Percentiles rank a stretch among this genome's conserved stretches.
These are phyloP conservation scores for Eilema sororculum DNA, from an alignment of 2,888 invertebrate species.

Conservation along the genomic window DNA sequence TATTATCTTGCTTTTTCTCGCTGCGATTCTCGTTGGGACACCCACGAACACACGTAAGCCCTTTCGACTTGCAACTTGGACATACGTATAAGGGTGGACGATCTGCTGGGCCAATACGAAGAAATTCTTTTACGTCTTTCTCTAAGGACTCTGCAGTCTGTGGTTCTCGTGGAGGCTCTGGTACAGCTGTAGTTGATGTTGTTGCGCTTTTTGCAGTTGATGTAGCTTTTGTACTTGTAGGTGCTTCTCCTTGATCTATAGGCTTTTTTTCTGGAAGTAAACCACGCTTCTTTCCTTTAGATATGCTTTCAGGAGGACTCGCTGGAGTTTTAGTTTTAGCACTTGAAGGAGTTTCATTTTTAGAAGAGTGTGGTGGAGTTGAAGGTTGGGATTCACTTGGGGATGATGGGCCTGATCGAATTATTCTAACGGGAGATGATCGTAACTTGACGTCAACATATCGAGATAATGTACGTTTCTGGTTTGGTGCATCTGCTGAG, in stretches of 20 bases:
- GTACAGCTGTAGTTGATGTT: not conserved
- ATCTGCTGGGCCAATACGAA: not conserved
- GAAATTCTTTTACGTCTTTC: slow-evolving; percentile 10
- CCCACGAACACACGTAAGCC: slow-evolving; percentile 46
- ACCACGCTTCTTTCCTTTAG: not conserved
- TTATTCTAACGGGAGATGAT: too few species aligned
- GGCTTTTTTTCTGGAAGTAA: not conserved
- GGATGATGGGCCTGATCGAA: not conserved
- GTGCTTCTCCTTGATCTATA: not conserved
- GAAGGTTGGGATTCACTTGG: not conserved
- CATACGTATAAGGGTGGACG: not conserved
- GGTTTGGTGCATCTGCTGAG: not conserved
- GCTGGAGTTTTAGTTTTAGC: not conserved
- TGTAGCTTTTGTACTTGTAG: not conserved
- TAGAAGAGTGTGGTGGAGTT: not conserved
- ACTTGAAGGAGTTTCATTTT: not conserved
- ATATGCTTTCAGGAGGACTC: not conserved
- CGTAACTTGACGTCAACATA: not conserved
- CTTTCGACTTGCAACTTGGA: slow-evolving; percentile 32
- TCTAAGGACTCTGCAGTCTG: slow-evolving; percentile 8
- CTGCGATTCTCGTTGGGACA: not conserved
- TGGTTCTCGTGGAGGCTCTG: not conserved
- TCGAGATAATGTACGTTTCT: not conserved
- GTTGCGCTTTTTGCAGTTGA: not conserved
- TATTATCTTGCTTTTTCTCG: not conserved